Base-by-base conservation (phyloP, 2,888 invertebrate genomes). In the Drosophila diplacantha region DNA sequence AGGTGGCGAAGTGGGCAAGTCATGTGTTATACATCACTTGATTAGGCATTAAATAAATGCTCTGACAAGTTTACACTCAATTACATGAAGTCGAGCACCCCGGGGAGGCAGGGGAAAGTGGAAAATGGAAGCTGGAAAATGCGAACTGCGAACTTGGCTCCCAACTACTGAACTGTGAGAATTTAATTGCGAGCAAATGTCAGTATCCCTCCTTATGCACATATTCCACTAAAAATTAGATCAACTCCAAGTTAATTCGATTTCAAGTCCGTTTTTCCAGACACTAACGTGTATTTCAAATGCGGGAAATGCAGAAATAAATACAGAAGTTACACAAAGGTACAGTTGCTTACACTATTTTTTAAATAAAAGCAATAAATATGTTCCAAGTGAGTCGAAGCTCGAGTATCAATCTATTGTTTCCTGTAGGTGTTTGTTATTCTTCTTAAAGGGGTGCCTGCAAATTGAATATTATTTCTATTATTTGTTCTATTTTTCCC, bases 11-110 rank as follows among this genome's bases (percentile, higher is more conserved):
- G 56, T 56, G 60, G 60, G 60, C 24, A 60, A 50, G 46, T 62
- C 72, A 46, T 74, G 61, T 64, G 71, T 57, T 54, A 52, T 50
- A 69, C 63, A 69, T 57, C 69, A 73, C 69, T 69, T 75, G 72
- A 73, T 73, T 75, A 73, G 69, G 72, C 78, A 75, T 73, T 72
- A 69, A 72, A 64, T 63, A 71, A 60, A 75, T 71, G 52, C 47
- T 57, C 64, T 44, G 50, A 61, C 41, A 47, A 60, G 61, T 41
- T 58, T 59, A 46, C 44, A 54, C 55, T 53, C 51, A 51, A 56
- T 53, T 38, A 50, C 49, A 58, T 57, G 64, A 43, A 49, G 53
- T 53, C 24, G 41, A 9, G 18, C n/a, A n/a, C 39, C 54, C 35
- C 26, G 12, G 5, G 34, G 34, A 12, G 18, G 14, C 3, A 2